A percentile compares a stretch with the other conserved stretches of the same genome.
phyloP scores from a whole-genome alignment of 2,888 invertebrate genomes.

The Lacanobia wlatinum region DNA sequence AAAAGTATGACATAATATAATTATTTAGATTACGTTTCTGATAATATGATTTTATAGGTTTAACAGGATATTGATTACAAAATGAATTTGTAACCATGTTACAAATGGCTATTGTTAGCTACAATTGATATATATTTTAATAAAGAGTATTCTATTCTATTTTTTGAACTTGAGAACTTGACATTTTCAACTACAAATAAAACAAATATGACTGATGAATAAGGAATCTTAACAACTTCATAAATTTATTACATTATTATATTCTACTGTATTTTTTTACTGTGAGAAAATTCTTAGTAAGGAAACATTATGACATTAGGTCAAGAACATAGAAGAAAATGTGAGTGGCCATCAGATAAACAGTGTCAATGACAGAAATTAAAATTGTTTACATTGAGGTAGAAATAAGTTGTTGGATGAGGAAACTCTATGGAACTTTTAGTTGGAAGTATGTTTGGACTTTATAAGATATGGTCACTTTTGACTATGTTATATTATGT shows the following conservation, averaged over 20 bases:
- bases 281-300: slow-evolving; percentile 43
- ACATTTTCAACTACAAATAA: not conserved
- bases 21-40: slow-evolving; percentile 10
- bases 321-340: slow-evolving; percentile 51
- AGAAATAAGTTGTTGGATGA: not conserved
- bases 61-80: slow-evolving; percentile 24
- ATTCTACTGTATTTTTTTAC: slow-evolving; percentile 2
- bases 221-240: not conserved
- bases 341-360: slow-evolving; percentile 34
- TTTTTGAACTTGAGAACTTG: not conserved
- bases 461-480: not conserved
- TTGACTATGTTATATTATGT: not conserved
- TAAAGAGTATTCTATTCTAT: too few relatives aligned
- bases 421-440: slow-evolving; percentile 14
- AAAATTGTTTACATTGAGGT: slow-evolving; percentile 33
- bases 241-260: not conserved
- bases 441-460: not conserved
- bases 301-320: slow-evolving; percentile 33
- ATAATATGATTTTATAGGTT: not conserved
- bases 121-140: not conserved
- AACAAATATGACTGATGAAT: not conserved
- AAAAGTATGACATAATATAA: slow-evolving; percentile 4
- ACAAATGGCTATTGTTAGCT: not conserved
- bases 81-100: not conserved
- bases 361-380: slow-evolving; percentile 36